Evolutionary conservation across 2,113 vertebrate genomes (phyloP), one percentile per base, ranked within the genome.

Genomic region (Gymnorhina tibicen): DNA sequence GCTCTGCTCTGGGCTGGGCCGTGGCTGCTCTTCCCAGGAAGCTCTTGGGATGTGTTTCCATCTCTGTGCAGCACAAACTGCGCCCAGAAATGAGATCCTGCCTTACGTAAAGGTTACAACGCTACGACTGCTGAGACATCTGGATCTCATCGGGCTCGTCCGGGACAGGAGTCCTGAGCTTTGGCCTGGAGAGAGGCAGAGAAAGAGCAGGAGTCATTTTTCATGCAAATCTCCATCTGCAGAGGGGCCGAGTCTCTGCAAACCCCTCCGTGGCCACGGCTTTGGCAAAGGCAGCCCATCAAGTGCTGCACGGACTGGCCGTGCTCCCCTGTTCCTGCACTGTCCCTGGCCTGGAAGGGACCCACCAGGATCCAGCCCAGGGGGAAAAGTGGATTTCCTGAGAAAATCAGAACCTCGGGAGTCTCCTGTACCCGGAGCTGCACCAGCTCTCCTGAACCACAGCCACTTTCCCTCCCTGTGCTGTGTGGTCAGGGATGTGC

Each of bases 91-190:
- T 53, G 74, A 95, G 85, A 90, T 39, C 32, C 7, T 35, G 58
- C 81, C 44, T 92, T 22, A 91, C 4, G 16, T 33, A 46, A 58
- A 91, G 89, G 84, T 35, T 52, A 73, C 91, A 88, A 22, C 3
- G 0, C 56, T 11, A 22, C 2, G 4, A 46, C 56, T 30, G 3
- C 35, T 12, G 72, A 93, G 82, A 95, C 97, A 95, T 95, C 96
- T 96, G 96, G 94, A 95, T 78, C 81, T 81, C 89, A 96, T 88
- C 5, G 64, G 77, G 77, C 77, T 96, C 86, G 89, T 79, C 50
- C 0, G 6, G 91, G 95, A 58, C 90, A 58, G 52, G 46, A 93
- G 50, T 22, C 89, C 39, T 35, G 13, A 80, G 91, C 85, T 41
- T 52, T 28, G 90, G 77, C 18, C 78, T 83, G 78, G n/a, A 37